Evolutionary conservation across 1,140 invertebrate genomes (phyloP).

Genomic region (Whitmania pigra): DNA sequence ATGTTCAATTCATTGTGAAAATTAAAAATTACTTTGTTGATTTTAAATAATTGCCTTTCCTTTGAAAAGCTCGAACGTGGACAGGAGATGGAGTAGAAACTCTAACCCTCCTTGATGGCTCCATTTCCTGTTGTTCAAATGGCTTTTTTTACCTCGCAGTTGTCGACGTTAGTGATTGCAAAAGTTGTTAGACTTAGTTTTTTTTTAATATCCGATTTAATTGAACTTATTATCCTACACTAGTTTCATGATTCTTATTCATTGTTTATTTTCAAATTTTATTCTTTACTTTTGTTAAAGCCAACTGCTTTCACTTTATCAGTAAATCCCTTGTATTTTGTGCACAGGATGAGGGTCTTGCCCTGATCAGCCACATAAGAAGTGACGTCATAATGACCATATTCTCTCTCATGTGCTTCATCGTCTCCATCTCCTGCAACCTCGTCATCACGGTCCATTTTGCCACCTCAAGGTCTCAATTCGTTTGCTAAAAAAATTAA

Average conservation of each 20-base stretch:
- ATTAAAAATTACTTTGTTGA: too few relatives aligned
- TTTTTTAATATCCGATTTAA: too few relatives aligned
- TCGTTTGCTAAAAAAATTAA: neutral
- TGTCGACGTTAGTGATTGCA: neutral
- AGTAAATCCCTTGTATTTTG: neutral
- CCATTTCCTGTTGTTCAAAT: constrained; percentile 4
- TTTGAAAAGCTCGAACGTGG: neutral
- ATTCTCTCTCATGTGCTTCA: neutral
- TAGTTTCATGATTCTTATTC: neutral
- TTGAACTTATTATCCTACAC: too few relatives aligned
- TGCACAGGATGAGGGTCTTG: neutral
- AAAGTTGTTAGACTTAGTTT: too few relatives aligned
- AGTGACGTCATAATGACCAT: constrained; percentile 5
- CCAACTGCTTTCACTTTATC: neutral
- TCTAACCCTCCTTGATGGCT: neutral
- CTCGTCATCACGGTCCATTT: constrained; percentile 4
- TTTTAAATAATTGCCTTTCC: neutral
- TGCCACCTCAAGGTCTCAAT: neutral
- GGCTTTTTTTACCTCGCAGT: neutral
- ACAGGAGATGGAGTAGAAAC: constrained; percentile 7
- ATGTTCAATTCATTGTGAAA: too few relatives aligned
- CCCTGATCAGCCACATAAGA: neutral
- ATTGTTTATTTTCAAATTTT: neutral
- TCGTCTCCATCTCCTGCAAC: constrained; percentile 2
- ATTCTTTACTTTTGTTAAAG: neutral